phyloP scores from a whole-genome alignment of 2,888 invertebrate genomes.

The Cryptus viduatorius region DNA sequence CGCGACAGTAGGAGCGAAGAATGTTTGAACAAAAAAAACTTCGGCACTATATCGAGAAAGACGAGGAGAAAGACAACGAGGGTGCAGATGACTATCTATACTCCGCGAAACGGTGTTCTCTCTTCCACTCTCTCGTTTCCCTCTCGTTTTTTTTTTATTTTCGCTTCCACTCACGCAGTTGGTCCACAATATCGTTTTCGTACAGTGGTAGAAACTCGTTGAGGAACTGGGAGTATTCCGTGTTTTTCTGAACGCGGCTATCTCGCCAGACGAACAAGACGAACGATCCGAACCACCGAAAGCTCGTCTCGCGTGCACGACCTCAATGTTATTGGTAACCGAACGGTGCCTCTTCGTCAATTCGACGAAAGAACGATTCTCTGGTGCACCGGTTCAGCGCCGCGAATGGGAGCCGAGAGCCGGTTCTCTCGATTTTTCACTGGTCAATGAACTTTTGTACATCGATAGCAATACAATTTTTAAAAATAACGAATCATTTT shows the following conservation, averaged over 20 bases:
- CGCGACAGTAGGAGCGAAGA: not conserved
- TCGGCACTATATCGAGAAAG: slow-evolving; percentile 17
- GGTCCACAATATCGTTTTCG: slow-evolving; percentile 40
- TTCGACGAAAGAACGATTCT: slow-evolving; percentile 6
- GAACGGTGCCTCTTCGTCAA: slow-evolving; percentile 45
- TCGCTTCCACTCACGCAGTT: not conserved
- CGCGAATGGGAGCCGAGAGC: slow-evolving; percentile 13
- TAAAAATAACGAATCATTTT: too few relatives aligned
- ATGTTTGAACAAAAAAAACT: slow-evolving; percentile 5
- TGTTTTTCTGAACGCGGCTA: slow-evolving; percentile 38
- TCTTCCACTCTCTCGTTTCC: not conserved
- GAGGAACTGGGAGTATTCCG: slow-evolving; percentile 1
- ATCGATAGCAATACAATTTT: not conserved
- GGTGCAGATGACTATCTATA: slow-evolving; percentile 1
- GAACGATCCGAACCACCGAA: slow-evolving; percentile 35
- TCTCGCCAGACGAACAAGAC: not conserved
- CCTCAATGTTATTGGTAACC: slow-evolving; percentile 35
- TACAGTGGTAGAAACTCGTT: not conserved
- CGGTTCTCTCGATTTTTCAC: slow-evolving; percentile 39
- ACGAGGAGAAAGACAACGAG: not conserved
- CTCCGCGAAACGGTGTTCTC: not conserved
- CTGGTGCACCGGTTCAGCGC: slow-evolving; percentile 32
- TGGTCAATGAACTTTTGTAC: slow-evolving; percentile 47
- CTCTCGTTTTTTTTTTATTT: not conserved
- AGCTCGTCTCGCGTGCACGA: slow-evolving; percentile 50